Conservation (phyloP, 1,140 invertebrate genomes). For the Elysia chlorotica region DNA sequence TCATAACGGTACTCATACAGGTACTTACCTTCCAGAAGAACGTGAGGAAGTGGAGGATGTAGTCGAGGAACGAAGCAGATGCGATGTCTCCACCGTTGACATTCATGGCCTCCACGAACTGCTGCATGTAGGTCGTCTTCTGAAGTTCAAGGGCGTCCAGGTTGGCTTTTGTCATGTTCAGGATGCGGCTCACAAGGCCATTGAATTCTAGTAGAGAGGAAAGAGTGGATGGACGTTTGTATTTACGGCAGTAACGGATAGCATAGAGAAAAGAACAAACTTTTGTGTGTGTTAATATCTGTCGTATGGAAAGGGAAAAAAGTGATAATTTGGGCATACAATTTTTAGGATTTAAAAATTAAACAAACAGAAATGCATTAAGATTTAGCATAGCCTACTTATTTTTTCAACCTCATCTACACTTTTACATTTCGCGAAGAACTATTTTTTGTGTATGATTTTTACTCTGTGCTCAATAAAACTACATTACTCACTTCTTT, state of each 20-base stretch:
- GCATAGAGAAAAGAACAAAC: no score
- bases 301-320: not conserved
- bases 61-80: constrained; percentile 66
- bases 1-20: no score
- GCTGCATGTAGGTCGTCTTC: constrained; percentile 67
- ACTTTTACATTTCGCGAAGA: no score
- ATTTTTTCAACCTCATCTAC: no score
- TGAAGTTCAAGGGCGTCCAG: constrained; percentile 68
- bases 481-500: no score
- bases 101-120: constrained; percentile 69
- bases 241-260: no score
- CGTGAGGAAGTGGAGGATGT: constrained; percentile 61
- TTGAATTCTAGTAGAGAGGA: constrained; percentile 66
- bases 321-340: no score
- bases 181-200: constrained; percentile 67
- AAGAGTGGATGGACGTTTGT: not conserved
- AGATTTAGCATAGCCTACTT: no score
- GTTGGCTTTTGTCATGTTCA: constrained; percentile 69
- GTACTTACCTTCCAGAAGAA: constrained; percentile 57
- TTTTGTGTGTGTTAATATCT: not conserved
- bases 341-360: no score
- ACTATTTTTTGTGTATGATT: no score
- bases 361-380: no score
- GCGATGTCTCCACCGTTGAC: constrained; percentile 71
- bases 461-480: no score